These are phyloP conservation scores for Nebria salina DNA, from an alignment of 2,888 invertebrate species.

Conservation along the genomic window DNA sequence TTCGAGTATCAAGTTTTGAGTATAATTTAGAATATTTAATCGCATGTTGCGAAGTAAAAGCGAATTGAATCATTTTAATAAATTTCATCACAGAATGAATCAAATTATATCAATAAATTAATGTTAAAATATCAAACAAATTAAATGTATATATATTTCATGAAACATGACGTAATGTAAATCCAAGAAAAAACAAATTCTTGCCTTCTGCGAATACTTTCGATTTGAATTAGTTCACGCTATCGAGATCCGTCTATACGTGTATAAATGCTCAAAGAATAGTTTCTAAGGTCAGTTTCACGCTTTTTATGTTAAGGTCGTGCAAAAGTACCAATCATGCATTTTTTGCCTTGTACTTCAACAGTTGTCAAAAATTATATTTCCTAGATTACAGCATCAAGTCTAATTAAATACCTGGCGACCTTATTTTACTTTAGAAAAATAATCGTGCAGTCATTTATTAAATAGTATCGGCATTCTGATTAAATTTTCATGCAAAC, in stretches of 20 bases:
- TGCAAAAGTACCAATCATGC: slow-evolving; percentile 4
- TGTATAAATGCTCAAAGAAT: slow-evolving; percentile 8
- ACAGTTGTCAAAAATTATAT: not conserved
- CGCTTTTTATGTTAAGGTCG: slow-evolving; percentile 36
- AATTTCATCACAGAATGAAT: no score
- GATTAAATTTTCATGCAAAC: not conserved
- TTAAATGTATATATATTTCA: no score
- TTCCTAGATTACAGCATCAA: not conserved
- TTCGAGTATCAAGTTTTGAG: not conserved
- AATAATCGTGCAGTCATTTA: not conserved
- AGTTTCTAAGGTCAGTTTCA: slow-evolving; percentile 41
- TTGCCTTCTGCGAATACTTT: not conserved
- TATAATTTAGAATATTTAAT: no score
- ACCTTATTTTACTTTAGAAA: not conserved
- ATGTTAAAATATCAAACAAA: no score
- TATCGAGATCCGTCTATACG: not conserved
- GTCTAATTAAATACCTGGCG: not conserved
- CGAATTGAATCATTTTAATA: no score
- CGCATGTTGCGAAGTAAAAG: no score
- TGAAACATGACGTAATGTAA: no score
- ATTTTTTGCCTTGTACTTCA: not conserved
- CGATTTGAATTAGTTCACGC: not conserved
- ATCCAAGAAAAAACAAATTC: no score
- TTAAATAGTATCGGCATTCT: not conserved
- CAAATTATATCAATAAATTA: no score